These are phyloP conservation scores for Siniperca undulata DNA, from an alignment of 2,797 vertebrate species.

Conservation along the genomic window DNA sequence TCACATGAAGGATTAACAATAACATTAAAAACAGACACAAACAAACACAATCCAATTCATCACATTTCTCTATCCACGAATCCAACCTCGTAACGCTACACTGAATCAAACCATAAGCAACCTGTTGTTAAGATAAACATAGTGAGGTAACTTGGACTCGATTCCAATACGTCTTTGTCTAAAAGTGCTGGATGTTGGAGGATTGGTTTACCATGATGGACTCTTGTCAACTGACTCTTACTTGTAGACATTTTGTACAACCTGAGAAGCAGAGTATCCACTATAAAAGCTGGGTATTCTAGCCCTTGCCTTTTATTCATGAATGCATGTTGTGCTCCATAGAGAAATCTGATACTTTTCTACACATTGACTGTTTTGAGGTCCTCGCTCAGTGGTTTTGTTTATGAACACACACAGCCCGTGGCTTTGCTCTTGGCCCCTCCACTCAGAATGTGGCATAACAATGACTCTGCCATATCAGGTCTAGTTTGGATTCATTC, in stretches of 20 bases:
- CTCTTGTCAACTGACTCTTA: slow-evolving; percentile 45
- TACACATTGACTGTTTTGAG: slow-evolving; percentile 50
- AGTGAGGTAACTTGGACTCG: neutral
- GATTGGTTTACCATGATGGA: slow-evolving; percentile 33
- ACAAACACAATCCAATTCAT: neutral
- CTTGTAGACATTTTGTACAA: slow-evolving; percentile 61
- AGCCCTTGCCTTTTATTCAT: slow-evolving; percentile 66
- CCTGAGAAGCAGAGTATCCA: slow-evolving; percentile 61
- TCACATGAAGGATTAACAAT: neutral
- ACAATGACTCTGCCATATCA: slow-evolving; percentile 52
- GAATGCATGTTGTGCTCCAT: slow-evolving; percentile 55
- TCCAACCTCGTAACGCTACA: neutral
- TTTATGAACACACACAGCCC: slow-evolving; percentile 41
- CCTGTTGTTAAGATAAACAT: neutral
- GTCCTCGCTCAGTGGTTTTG: slow-evolving; percentile 49
- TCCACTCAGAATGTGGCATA: slow-evolving; percentile 36
- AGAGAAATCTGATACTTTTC: slow-evolving; percentile 62
- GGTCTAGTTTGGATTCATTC: slow-evolving; percentile 49
- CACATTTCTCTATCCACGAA: neutral
- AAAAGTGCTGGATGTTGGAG: slow-evolving; percentile 1
- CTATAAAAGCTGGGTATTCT: slow-evolving; percentile 46
- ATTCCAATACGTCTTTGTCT: neutral
- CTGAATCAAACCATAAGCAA: slow-evolving; percentile 2
- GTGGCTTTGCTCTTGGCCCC: slow-evolving; percentile 42
- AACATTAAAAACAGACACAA: neutral